These are phyloP conservation scores for Microchrysa polita DNA, from an alignment of 2,888 invertebrate species.

Conservation along the genomic window DNA sequence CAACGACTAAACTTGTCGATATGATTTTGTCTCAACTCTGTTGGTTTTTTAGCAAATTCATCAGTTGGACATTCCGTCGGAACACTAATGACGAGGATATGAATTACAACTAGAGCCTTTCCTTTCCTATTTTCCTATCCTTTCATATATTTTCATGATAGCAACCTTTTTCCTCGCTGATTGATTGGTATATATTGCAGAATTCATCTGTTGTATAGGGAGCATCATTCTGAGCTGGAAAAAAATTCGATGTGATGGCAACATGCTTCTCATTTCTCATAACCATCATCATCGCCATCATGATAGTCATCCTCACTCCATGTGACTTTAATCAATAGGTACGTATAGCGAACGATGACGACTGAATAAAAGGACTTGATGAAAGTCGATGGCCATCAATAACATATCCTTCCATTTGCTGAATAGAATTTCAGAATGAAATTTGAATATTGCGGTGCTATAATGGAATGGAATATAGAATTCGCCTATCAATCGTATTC, in stretches of 20 bases:
- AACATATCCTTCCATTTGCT: not conserved
- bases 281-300: conserved; percentile 9
- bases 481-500: conserved; percentile 17
- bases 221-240: not conserved
- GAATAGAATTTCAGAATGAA: conserved; percentile 31
- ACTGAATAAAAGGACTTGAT: conserved; percentile 15
- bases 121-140: not conserved
- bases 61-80: not conserved
- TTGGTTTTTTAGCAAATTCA: not conserved
- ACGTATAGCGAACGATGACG: conserved; percentile 13
- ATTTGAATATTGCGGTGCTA: conserved; percentile 12
- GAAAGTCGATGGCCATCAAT: conserved; percentile 16
- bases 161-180: not conserved
- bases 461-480: conserved; percentile 1
- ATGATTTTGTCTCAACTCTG: not conserved
- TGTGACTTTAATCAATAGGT: not conserved
- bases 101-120: not conserved
- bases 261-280: conserved; percentile 5
- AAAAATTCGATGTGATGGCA: not conserved
- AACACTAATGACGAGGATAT: not conserved
- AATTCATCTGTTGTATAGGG: not conserved
- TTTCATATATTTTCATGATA: conserved; percentile 7
- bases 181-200: conserved; percentile 16
- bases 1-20: not conserved
- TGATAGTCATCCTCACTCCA: not conserved